These are phyloP conservation scores for Campoplex nolae DNA, from an alignment of 2,888 invertebrate species.

Conservation along the genomic window DNA sequence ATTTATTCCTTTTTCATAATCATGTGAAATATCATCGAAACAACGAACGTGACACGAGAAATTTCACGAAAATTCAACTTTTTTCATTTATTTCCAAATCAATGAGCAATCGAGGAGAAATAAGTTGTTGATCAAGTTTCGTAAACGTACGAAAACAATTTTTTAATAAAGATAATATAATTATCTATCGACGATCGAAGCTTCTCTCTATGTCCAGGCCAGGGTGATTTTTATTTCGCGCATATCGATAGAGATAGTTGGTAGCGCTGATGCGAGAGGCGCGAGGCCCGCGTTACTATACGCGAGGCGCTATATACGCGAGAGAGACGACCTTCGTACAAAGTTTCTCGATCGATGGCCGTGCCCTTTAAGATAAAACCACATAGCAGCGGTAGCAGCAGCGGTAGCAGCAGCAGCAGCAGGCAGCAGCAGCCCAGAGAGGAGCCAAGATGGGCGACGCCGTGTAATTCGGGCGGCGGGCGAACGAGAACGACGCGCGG, in stretches of 20 bases:
- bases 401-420: neutral
- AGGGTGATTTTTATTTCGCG: neutral
- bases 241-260: neutral
- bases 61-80: neutral
- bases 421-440: neutral
- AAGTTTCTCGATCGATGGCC: slow-evolving; percentile 70
- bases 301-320: slow-evolving; percentile 36
- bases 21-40: too few relatives aligned
- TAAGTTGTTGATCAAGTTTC: neutral
- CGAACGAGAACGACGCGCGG: slow-evolving; percentile 58
- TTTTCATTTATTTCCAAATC: neutral
- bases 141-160: neutral
- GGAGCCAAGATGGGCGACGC: slow-evolving; percentile 66
- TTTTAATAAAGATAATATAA: too few relatives aligned
- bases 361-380: slow-evolving; percentile 65
- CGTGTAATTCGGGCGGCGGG: slow-evolving; percentile 60
- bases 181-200: too few relatives aligned
- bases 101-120: neutral
- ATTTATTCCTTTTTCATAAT: neutral
- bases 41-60: neutral
- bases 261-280: slow-evolving; percentile 13
- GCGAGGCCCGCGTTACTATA: slow-evolving; percentile 38
- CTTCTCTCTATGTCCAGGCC: neutral
- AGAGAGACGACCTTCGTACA: slow-evolving; percentile 64
- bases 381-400: slow-evolving; percentile 10